These are phyloP conservation scores for Zophobas morio DNA, from an alignment of 1,140 invertebrate genomes.

Conservation along the genomic window DNA sequence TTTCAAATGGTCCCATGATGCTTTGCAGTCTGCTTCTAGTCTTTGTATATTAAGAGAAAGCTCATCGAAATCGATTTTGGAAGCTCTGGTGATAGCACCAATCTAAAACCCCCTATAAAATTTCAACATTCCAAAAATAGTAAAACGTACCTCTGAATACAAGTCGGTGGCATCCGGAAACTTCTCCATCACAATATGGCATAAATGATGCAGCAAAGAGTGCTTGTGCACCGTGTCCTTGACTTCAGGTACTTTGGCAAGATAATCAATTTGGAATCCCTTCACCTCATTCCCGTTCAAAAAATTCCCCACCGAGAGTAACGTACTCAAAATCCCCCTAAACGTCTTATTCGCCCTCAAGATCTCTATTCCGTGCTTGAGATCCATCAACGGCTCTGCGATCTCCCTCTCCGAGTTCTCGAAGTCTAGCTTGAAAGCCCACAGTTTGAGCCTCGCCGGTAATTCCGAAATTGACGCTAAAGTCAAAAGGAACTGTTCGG, in stretches of 20 bases:
- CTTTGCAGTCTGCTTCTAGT: slow-evolving; percentile 96
- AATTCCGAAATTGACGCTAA: slow-evolving; percentile 96
- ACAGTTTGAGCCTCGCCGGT: slow-evolving; percentile 93
- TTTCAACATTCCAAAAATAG: slow-evolving; percentile 20
- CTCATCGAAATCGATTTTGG: slow-evolving; percentile 94
- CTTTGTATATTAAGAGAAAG: slow-evolving; percentile 88
- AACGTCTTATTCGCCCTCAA: slow-evolving; percentile 95
- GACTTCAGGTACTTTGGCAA: slow-evolving; percentile 98
- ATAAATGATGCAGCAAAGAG: slow-evolving; percentile 96
- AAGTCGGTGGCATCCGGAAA: slow-evolving; percentile 95
- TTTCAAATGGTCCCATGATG: slow-evolving; percentile 97
- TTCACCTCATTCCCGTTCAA: slow-evolving; percentile 95
- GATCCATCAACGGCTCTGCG: slow-evolving; percentile 97
- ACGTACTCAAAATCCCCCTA: slow-evolving; percentile 91
- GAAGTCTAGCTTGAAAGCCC: slow-evolving; percentile 99
- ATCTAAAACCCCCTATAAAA: slow-evolving; percentile 74
- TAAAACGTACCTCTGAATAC: slow-evolving; percentile 89
- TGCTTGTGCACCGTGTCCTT: slow-evolving; percentile 99
- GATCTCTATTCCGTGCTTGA: slow-evolving; percentile 96
- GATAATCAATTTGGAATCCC: slow-evolving; percentile 98
- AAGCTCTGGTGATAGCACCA: slow-evolving; percentile 92
- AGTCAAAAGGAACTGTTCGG: slow-evolving; percentile 97
- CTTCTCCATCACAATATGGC: slow-evolving; percentile 97
- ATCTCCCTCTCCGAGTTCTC: slow-evolving; percentile 98
- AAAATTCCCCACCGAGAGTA: slow-evolving; percentile 97